Evolutionary conservation across 1,140 invertebrate genomes (phyloP).

Genomic region (Pararge aegeria): DNA sequence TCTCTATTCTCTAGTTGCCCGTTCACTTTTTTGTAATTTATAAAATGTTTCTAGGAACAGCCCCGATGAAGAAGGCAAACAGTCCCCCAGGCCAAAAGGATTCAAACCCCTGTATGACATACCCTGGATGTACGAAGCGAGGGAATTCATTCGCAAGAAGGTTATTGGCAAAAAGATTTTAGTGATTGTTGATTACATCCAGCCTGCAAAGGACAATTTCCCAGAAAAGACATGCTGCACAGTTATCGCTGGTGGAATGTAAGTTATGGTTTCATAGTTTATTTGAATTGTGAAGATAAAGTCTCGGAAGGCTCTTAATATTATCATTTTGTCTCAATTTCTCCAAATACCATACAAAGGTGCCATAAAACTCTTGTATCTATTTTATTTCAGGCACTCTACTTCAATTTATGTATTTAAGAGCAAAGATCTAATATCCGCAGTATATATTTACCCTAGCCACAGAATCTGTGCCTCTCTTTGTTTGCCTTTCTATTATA

Average conservation of each 20-base stretch:
- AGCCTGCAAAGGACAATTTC: conserved; percentile 94
- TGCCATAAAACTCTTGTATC: neutral
- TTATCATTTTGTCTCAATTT: neutral
- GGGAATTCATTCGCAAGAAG: conserved; percentile 98
- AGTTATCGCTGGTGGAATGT: conserved; percentile 90
- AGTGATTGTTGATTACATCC: conserved; percentile 97
- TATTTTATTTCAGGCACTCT: conserved; percentile 1
- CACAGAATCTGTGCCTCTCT: too few relatives aligned
- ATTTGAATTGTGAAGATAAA: too few relatives aligned
- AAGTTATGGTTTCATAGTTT: conserved; percentile 80
- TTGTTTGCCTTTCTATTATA: too few relatives aligned
- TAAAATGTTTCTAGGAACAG: conserved; percentile 43
- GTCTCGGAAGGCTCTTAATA: too few relatives aligned
- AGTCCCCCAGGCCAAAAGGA: conserved; percentile 81
- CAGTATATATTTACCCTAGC: too few relatives aligned
- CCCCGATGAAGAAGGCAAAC: conserved; percentile 83
- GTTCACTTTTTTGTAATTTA: neutral
- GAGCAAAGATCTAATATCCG: too few relatives aligned
- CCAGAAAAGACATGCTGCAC: conserved; percentile 98
- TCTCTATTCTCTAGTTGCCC: too few relatives aligned
- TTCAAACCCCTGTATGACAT: conserved; percentile 95
- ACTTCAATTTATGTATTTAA: too few relatives aligned
- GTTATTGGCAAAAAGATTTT: conserved; percentile 97
- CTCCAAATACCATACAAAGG: neutral
- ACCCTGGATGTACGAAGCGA: conserved; percentile 98